These are phyloP conservation scores for Colaptes auratus DNA, from an alignment of 2,113 vertebrate genomes.

Conservation along the genomic window DNA sequence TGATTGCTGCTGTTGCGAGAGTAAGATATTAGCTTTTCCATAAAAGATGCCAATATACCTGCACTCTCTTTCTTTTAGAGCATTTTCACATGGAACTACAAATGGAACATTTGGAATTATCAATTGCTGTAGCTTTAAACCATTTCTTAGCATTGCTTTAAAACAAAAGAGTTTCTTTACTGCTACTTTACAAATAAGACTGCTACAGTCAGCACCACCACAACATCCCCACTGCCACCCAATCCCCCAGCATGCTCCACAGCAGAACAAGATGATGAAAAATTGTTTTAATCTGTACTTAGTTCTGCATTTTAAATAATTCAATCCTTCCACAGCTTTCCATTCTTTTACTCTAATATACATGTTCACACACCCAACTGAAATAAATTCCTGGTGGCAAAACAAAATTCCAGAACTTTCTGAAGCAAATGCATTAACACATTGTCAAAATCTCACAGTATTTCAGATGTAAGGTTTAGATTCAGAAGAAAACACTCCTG, in stretches of 20 bases:
- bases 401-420: neutral
- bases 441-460: neutral
- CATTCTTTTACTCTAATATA: neutral
- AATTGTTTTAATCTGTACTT: neutral
- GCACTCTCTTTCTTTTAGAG: neutral
- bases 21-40: neutral
- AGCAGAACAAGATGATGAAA: neutral
- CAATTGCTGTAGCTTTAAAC: accelerated
- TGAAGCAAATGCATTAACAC: neutral
- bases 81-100: neutral
- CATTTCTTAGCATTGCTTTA: neutral
- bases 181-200: neutral
- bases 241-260: accelerated
- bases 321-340: neutral
- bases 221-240: neutral
- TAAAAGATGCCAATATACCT: neutral
- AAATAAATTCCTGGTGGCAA: neutral
- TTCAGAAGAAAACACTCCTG: neutral
- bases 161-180: neutral
- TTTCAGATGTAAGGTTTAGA: neutral
- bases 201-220: neutral
- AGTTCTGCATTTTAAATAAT: neutral
- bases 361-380: neutral
- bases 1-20: accelerated
- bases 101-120: neutral